Conservation (phyloP, 2,797 vertebrate species). For the Gila robusta region DNA sequence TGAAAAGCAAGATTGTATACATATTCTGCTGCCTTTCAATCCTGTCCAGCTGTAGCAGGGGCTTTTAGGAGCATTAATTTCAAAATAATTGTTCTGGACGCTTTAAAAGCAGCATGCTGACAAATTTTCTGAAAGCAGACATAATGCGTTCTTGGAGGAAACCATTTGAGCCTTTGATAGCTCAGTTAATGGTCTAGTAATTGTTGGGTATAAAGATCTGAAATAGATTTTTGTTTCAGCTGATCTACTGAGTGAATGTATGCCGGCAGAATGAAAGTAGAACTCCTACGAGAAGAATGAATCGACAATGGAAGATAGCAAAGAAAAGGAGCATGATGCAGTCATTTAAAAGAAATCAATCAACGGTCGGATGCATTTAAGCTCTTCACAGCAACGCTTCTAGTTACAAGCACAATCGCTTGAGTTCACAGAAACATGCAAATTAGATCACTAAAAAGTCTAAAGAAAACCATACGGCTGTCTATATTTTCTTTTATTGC, state of each 20-base stretch:
- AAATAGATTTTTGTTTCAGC: constrained; percentile 8
- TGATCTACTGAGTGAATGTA: neutral
- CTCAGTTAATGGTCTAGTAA: constrained; percentile 22
- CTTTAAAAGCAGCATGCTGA: neutral
- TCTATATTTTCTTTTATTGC: neutral
- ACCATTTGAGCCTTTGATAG: constrained; percentile 22
- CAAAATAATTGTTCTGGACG: neutral
- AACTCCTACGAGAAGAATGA: neutral
- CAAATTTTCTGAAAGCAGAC: neutral
- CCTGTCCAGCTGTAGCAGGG: neutral
- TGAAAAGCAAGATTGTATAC: neutral
- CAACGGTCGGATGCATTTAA: neutral
- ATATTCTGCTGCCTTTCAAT: neutral
- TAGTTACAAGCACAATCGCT: neutral
- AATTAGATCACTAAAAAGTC: neutral
- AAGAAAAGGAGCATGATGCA: neutral
- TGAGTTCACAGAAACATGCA: neutral
- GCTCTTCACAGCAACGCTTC: neutral
- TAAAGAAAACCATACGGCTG: neutral
- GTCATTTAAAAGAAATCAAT: constrained; percentile 11
- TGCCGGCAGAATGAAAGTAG: neutral
- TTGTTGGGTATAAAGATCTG: neutral
- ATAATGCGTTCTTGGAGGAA: neutral
- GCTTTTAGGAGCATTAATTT: neutral
- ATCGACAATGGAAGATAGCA: neutral